Conservation (phyloP, 2,797 vertebrate species). For the Spatula clypeata region DNA sequence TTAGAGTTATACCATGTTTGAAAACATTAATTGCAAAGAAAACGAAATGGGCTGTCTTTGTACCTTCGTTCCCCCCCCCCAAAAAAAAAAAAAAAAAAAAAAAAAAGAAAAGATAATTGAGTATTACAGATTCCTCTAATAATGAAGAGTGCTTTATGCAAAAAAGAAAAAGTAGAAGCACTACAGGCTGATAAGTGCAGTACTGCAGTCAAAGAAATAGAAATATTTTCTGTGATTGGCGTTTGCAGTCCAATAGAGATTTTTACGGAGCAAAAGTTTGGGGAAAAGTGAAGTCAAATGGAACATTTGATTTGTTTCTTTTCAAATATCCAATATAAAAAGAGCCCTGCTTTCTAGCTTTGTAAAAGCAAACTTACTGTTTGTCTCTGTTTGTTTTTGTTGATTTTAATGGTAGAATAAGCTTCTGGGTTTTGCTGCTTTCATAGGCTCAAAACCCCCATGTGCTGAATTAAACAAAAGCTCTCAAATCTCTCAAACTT, state of each 20-base stretch:
- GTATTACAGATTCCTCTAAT: not conserved
- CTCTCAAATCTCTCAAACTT: not conserved
- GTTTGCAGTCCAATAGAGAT: not conserved
- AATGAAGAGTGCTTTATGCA: not conserved
- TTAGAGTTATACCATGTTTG: constrained; percentile 1
- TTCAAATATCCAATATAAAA: not conserved
- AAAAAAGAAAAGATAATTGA: not conserved
- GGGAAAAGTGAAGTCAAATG: not conserved
- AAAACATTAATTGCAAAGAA: not conserved
- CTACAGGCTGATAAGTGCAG: not conserved
- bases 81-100: not conserved
- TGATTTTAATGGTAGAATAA: not conserved
- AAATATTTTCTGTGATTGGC: not conserved
- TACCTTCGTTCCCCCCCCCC: not conserved
- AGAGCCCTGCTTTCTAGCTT: not conserved
- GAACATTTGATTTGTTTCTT: not conserved
- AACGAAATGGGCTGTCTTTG: not conserved
- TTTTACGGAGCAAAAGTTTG: not conserved
- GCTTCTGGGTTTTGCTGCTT: not conserved
- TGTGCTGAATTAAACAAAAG: not conserved
- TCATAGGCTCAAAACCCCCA: not conserved
- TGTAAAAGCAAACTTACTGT: not conserved
- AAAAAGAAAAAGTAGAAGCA: not conserved
- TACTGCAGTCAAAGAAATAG: not conserved
- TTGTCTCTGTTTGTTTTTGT: not conserved